Base-by-base conservation (phyloP, 2,113 vertebrate genomes). In the Charadrius vociferus region DNA sequence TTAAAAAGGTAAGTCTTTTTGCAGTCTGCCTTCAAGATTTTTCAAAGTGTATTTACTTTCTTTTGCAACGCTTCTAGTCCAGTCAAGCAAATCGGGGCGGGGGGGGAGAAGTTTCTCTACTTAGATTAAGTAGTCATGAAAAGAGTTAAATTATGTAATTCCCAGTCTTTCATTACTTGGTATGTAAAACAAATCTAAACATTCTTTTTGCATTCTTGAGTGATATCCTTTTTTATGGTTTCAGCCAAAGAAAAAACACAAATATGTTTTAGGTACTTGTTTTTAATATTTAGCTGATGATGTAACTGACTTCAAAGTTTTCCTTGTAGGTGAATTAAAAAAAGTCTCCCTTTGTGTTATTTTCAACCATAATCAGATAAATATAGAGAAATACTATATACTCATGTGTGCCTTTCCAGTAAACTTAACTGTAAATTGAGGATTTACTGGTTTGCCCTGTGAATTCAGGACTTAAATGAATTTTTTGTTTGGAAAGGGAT, bases 1-100 rank as follows among this genome's bases (percentile, higher is more conserved):
- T 99, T 98, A 99, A 99, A 83, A 99, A 99, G 99, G 99, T 99
- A 97, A 96, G 97, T 72, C 32, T 29, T 65, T 45, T 15, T 80
- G 86, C 50, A 19, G 6, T 58, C 49, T 94, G 26, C 21, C 45
- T 86, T 59, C 32, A 30, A 32, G n/a, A 62, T 4, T 21, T 71
- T 83, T 14, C 5, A 4, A 47, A 62, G 3, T 15, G 3, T 32
- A 6, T 90, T 87, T 83, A 4, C 3, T 92, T 81, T 65, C 30
- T 75, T 81, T 34, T 14, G 20, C 4, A 63, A 23, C 16, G 6
- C 3, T 86, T 88, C 14, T 50, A 78, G 29, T 39, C 36, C 29
- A 23, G 39, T 53, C 39, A 75, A 84, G 34, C 37, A 67, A 81
- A 74, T 8, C 1, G 1, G 13, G 22, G 7, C 17, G 9, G 3